Conservation (phyloP, 1,140 invertebrate genomes). For the Drosophila subobscura region DNA sequence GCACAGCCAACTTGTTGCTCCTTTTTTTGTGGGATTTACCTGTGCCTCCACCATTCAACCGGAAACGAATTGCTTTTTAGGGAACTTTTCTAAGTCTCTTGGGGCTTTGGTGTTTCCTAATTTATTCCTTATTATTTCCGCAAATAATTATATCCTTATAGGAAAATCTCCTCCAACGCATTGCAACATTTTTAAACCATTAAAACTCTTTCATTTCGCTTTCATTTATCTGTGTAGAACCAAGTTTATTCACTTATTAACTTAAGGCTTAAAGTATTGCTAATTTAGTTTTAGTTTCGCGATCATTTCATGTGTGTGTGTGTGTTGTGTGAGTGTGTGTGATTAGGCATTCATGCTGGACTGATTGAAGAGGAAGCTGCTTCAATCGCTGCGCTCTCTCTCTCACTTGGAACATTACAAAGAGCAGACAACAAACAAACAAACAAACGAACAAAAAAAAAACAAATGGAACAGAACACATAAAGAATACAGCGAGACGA, state of each 20-base stretch:
- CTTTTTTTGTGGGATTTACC: slow-evolving; percentile 7
- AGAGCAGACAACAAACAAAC: slow-evolving; percentile 47
- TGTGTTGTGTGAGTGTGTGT: slow-evolving; percentile 43
- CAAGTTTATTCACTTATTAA: slow-evolving; percentile 64
- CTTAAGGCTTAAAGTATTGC: slow-evolving; percentile 74
- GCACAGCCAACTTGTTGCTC: slow-evolving; percentile 38
- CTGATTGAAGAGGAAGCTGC: slow-evolving; percentile 12
- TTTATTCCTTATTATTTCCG: no score
- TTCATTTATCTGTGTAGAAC: slow-evolving; percentile 50
- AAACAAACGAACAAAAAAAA: slow-evolving; percentile 7
- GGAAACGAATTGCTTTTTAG: no score
- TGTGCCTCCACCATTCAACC: no score
- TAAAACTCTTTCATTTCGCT: neutral
- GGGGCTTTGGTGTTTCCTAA: no score
- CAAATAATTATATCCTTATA: no score
- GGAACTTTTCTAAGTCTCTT: no score
- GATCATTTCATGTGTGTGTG: slow-evolving; percentile 43
- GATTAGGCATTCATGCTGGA: slow-evolving; percentile 53
- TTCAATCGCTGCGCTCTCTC: slow-evolving; percentile 22
- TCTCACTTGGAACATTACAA: slow-evolving; percentile 50
- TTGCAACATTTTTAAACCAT: no score
- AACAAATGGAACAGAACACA: slow-evolving; percentile 27
- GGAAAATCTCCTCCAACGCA: no score
- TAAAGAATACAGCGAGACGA: slow-evolving; percentile 42
- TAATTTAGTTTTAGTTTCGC: slow-evolving; percentile 74